Conservation (phyloP, 2,888 invertebrate species). For the Spialia ferax region DNA sequence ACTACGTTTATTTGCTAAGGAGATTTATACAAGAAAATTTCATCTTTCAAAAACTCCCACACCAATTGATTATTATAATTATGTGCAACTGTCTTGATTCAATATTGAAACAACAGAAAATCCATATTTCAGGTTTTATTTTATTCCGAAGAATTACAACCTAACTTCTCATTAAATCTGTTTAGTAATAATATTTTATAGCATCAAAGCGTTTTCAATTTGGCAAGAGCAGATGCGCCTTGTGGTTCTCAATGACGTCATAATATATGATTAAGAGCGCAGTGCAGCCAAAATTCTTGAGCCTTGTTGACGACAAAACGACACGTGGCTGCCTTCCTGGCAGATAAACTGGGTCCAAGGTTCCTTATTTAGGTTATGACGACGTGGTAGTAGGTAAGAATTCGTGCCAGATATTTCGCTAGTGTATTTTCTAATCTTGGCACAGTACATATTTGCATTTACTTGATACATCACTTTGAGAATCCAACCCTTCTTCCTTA, state of each 20-base stretch:
- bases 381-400: conserved; percentile 22
- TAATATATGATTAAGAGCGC: conserved; percentile 23
- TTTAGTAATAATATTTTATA: too few relatives aligned
- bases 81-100: too few relatives aligned
- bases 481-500: conserved; percentile 9
- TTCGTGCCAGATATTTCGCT: conserved; percentile 37
- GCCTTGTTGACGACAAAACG: conserved; percentile 15
- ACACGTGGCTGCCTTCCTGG: conserved; percentile 30
- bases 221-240: too few relatives aligned
- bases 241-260: conserved; percentile 8
- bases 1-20: too few relatives aligned
- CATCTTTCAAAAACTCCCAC: too few relatives aligned
- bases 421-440: conserved; percentile 34
- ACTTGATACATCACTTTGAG: conserved; percentile 25
- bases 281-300: conserved; percentile 24
- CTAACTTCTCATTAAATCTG: too few relatives aligned
- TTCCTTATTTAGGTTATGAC: conserved; percentile 36
- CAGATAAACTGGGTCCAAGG: conserved; percentile 30
- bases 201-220: too few relatives aligned
- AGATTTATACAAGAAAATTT: too few relatives aligned
- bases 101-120: too few relatives aligned
- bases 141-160: too few relatives aligned
- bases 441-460: conserved; percentile 31
- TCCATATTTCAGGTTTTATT: too few relatives aligned
- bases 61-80: too few relatives aligned